phyloP scores from a whole-genome alignment of 2,113 vertebrate species.

The Anser brachyrhynchus region DNA sequence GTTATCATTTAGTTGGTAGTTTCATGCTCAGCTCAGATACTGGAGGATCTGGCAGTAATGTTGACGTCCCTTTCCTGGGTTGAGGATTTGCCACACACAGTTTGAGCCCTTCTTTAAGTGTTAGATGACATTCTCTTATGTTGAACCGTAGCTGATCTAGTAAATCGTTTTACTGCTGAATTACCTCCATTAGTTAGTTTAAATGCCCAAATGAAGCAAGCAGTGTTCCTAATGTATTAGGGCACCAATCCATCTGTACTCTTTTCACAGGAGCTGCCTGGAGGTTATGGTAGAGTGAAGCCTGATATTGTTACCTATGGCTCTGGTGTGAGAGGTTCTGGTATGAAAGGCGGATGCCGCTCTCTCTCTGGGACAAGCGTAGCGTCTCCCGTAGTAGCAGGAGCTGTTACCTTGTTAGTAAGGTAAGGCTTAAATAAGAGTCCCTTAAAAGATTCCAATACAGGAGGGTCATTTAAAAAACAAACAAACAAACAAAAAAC shows the following conservation, averaged over 20 bases:
- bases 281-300: constrained; percentile 95
- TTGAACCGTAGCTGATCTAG: not conserved
- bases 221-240: not conserved
- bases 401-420: constrained; percentile 93
- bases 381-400: constrained; percentile 97
- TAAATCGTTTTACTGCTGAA: not conserved
- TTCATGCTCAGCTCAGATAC: not conserved
- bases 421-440: constrained; percentile 77
- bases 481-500: not conserved
- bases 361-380: constrained; percentile 97
- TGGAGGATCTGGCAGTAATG: not conserved
- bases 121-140: not conserved
- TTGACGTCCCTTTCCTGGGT: fast-evolving
- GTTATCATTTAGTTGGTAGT: not conserved
- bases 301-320: constrained; percentile 97
- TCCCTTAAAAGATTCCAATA: not conserved
- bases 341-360: constrained; percentile 96
- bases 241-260: not conserved
- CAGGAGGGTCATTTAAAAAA: not conserved
- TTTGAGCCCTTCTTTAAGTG: not conserved
- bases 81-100: not conserved
- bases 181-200: not conserved
- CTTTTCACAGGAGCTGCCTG: constrained; percentile 88
- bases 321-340: constrained; percentile 94
- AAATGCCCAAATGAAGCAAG: not conserved